These are phyloP conservation scores for Cryptotis parvus DNA, from an alignment of 2,113 vertebrate species.

Conservation along the genomic window DNA sequence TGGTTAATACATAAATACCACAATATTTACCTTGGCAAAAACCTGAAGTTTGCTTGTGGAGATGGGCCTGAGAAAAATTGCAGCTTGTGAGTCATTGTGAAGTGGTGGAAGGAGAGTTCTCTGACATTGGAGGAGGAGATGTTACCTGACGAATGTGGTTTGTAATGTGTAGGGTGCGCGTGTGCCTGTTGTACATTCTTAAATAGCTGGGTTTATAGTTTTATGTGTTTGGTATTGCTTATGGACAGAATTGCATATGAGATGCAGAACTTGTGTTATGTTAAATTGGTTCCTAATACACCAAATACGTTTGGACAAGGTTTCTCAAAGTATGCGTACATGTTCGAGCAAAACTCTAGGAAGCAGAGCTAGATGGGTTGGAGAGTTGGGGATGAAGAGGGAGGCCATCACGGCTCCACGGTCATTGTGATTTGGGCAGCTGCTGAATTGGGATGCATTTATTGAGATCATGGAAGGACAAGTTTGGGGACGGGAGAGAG, in stretches of 20 bases:
- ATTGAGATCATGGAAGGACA: constrained; percentile 19
- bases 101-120: neutral
- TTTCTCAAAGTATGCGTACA: neutral
- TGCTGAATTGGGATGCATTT: constrained; percentile 9
- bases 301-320: constrained; percentile 3
- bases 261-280: constrained; percentile 4
- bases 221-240: constrained; percentile 22
- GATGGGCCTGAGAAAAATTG: constrained; percentile 10
- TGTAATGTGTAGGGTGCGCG: neutral
- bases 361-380: neutral
- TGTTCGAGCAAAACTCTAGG: neutral
- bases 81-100: constrained; percentile 28
- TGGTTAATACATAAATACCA: constrained; percentile 4
- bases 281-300: neutral
- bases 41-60: constrained; percentile 37
- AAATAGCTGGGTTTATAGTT: neutral
- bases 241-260: neutral
- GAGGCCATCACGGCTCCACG: neutral
- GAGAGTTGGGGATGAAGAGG: neutral
- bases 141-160: neutral
- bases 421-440: constrained; percentile 37
- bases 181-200: neutral
- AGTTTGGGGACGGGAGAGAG: neutral
- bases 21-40: constrained; percentile 43
- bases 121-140: constrained; percentile 29